Evolutionary conservation across 2,113 vertebrate genomes (phyloP).

Genomic region (Poicephalus meyeri): DNA sequence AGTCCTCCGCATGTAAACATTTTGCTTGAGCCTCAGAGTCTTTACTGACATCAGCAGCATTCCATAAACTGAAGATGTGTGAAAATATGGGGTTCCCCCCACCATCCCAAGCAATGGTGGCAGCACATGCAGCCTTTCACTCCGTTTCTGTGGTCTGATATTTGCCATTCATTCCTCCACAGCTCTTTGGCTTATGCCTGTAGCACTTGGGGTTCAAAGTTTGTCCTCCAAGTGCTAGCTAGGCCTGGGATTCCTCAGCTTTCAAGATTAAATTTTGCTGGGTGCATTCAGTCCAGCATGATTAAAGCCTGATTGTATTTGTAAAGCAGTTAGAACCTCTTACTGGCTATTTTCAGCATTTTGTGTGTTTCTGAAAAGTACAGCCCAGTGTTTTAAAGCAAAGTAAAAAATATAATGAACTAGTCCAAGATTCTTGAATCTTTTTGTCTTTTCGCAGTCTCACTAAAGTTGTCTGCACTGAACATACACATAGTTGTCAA

Average conservation of each 20-base stretch:
- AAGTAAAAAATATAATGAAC: not conserved
- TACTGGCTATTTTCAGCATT: not conserved
- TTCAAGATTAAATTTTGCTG: not conserved
- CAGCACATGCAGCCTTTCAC: not conserved
- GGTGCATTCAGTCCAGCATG: not conserved
- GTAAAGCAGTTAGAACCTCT: not conserved
- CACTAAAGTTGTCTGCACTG: not conserved
- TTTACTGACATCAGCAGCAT: not conserved
- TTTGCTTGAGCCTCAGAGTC: not conserved
- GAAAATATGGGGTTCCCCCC: accelerated
- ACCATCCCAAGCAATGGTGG: not conserved
- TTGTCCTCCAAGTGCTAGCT: not conserved
- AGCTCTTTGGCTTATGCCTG: not conserved
- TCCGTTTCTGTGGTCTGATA: not conserved
- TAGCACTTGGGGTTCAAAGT: not conserved
- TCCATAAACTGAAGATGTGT: not conserved
- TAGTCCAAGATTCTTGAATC: not conserved
- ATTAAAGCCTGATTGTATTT: not conserved
- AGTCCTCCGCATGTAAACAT: not conserved
- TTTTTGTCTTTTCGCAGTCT: not conserved
- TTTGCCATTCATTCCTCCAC: not conserved
- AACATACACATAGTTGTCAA: not conserved
- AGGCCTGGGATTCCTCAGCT: not conserved
- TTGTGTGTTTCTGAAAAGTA: not conserved
- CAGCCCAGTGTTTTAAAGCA: not conserved